Conservation (phyloP, 2,113 vertebrate genomes). For the Sylvilagus bachmani region DNA sequence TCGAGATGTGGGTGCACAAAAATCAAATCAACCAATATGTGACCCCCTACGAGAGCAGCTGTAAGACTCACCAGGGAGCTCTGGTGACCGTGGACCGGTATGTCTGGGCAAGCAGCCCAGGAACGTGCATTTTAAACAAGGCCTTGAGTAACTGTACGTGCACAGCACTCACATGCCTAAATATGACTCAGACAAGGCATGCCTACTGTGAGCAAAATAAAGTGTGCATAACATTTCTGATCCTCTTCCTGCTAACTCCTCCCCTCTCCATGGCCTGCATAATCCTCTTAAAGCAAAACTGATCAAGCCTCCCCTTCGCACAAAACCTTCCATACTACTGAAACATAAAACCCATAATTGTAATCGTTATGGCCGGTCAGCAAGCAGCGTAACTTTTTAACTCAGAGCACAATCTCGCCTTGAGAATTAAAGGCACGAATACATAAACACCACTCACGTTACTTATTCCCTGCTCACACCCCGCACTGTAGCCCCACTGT, state of each 20-base stretch:
- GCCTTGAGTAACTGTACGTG: not conserved
- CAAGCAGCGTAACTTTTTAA: constrained; percentile 35
- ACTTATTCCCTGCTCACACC: not conserved
- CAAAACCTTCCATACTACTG: not conserved
- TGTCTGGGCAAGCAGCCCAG: not conserved
- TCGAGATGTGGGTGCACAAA: not conserved
- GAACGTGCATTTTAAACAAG: constrained; percentile 8
- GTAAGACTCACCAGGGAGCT: not conserved
- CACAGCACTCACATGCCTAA: not conserved
- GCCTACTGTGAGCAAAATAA: constrained; percentile 23
- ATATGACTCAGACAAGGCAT: not conserved
- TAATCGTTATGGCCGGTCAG: not conserved
- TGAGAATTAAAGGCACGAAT: not conserved
- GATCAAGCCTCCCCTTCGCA: not conserved
- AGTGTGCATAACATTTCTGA: constrained; percentile 3
- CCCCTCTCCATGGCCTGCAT: not conserved
- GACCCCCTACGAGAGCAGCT: not conserved
- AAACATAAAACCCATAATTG: constrained; percentile 5
- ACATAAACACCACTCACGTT: not conserved
- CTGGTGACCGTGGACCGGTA: not conserved
- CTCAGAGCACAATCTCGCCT: not conserved
- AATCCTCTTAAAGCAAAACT: constrained; percentile 23
- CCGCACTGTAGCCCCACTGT: not conserved
- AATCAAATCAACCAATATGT: constrained; percentile 25
- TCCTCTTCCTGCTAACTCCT: not conserved